These are phyloP conservation scores for Martes flavigula DNA, from an alignment of 2,797 vertebrate species.

Conservation along the genomic window DNA sequence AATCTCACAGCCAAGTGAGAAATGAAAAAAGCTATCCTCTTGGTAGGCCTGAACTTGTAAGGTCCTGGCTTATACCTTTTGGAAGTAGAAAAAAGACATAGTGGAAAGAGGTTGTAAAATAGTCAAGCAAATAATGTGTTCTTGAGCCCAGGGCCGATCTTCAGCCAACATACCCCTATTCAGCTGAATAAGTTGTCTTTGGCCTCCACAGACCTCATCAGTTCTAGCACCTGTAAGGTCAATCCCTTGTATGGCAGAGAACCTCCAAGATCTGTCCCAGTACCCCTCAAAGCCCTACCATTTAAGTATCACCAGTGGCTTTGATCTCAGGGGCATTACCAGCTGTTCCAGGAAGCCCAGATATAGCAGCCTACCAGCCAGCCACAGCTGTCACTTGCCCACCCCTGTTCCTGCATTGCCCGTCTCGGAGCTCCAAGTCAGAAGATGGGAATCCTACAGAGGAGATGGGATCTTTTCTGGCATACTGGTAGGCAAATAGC, in stretches of 20 bases:
- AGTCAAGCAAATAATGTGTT: not conserved
- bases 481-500: not conserved
- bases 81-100: not conserved
- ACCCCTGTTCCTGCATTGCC: fast-evolving
- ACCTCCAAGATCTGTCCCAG: not conserved
- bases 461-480: not conserved
- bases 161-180: not conserved
- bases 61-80: not conserved
- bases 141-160: not conserved
- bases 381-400: not conserved
- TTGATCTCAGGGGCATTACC: not conserved
- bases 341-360: not conserved
- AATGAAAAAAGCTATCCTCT: not conserved
- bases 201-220: not conserved
- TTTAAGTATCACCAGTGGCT: not conserved
- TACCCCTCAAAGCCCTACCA: not conserved
- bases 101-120: not conserved
- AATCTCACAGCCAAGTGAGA: not conserved
- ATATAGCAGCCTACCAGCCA: not conserved
- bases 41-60: not conserved
- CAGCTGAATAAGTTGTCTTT: not conserved
- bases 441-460: not conserved
- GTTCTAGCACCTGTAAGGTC: not conserved
- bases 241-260: not conserved
- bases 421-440: not conserved